These are phyloP conservation scores for Epizoanthus scotinus DNA, from an alignment of 92 coral and sea anemone species.

Conservation along the genomic window DNA sequence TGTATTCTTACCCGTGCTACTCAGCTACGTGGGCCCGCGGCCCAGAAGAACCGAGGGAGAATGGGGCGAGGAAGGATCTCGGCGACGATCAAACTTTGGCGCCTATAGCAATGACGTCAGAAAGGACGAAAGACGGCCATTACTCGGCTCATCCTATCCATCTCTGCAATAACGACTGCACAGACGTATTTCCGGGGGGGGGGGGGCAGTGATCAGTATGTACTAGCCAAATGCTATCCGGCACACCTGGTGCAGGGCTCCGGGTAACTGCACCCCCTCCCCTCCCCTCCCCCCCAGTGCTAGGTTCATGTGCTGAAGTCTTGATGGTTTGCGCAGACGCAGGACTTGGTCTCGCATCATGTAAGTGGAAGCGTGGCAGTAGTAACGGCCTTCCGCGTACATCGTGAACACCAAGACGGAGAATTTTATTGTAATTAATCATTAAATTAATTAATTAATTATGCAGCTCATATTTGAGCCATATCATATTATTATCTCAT, in stretches of 20 bases:
- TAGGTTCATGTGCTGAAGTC: not conserved
- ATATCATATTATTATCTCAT: too few relatives aligned
- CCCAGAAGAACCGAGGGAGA: constrained; percentile 44
- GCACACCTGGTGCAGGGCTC: not conserved
- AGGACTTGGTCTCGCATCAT: too few relatives aligned
- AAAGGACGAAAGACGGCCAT: constrained; percentile 22
- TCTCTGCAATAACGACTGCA: not conserved
- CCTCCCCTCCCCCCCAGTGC: not conserved
- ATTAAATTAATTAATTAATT: too few relatives aligned
- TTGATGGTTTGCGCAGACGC: not conserved
- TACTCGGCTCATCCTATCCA: not conserved
- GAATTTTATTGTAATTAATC: too few relatives aligned
- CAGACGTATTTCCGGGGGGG: not conserved
- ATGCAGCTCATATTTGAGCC: too few relatives aligned
- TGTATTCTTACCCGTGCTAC: constrained; percentile 88
- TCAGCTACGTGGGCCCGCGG: constrained; percentile 91
- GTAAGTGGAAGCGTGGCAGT: too few relatives aligned
- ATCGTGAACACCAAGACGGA: too few relatives aligned
- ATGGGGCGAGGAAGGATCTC: not conserved
- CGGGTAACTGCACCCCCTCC: too few relatives aligned
- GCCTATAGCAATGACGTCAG: constrained; percentile 5
- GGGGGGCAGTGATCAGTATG: too few relatives aligned
- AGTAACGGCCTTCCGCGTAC: too few relatives aligned
- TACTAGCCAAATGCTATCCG: not conserved
- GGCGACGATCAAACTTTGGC: constrained; percentile 1